A percentile compares a stretch with the other conserved stretches of the same genome.
Conservation (phyloP, 2,113 vertebrate species). For the Bos javanicus region DNA sequence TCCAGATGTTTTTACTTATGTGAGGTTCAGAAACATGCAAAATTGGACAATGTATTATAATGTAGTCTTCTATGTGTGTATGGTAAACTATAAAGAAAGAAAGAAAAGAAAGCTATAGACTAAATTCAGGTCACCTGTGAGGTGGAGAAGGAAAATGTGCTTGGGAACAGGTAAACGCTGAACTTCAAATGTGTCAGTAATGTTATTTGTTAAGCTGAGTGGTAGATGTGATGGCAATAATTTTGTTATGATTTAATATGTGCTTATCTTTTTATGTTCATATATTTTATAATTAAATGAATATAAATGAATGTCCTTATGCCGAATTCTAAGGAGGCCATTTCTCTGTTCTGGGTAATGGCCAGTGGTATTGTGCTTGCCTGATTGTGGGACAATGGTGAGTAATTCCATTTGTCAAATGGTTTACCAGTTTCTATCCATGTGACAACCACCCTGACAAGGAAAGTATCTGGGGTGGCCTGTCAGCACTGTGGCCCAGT, state of each 20-base stretch:
- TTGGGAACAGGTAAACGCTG: neutral
- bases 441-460: neutral
- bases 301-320: neutral
- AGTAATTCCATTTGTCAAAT: neutral
- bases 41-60: neutral
- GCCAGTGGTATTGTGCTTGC: neutral
- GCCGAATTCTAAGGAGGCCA: neutral
- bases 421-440: conserved; percentile 5
- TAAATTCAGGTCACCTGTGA: neutral
- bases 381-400: neutral
- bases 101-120: neutral
- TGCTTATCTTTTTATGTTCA: neutral
- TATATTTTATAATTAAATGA: neutral
- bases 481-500: neutral
- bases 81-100: neutral
- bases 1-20: neutral
- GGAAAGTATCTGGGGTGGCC: neutral
- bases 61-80: neutral
- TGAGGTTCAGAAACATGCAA: neutral
- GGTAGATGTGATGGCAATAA: neutral
- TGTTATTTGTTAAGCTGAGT: neutral
- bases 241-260: neutral
- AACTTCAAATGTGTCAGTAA: neutral
- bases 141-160: neutral
- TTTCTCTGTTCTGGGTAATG: neutral